Base-by-base conservation (phyloP, 2,888 invertebrate genomes). In the Chrysina gloriosa region DNA sequence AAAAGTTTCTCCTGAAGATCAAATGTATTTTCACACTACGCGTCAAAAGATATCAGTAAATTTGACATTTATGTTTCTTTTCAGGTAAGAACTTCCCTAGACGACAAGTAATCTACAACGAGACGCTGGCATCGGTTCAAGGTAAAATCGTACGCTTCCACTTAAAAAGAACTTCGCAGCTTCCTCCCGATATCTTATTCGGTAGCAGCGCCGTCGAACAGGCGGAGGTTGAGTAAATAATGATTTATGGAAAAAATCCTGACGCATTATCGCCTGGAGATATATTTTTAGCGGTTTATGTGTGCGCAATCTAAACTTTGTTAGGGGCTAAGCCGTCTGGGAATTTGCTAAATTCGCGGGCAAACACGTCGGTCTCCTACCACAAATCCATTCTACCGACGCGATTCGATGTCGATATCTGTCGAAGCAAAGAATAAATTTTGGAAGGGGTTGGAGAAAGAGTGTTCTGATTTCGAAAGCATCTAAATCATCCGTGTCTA, bases 271-370 rank as follows among this genome's bases (percentile, higher is more conserved):
- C 58, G 42, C 58, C 58, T 39, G 42, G 42, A 58, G 58, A 58
- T 58, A 58, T 42, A 58, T 58, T 58, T 56, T 58, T 58, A 58
- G 42, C 58, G 42, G 23, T 42, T 39, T 25, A 42, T 42, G 42
- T 58, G 58, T 42, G 42, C 58, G 23, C 42, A 58, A 58, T 58
- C 58, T 58, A 58, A 58, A 58, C 39, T 58, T 58, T 58, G 58
- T 58, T 58, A 42, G 58, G 58, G 58, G n/a, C 25, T 58, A 39
- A 27, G 9, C 58, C 58, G 58, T 58, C 25, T 23, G 58, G 58
- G 58, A 58, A 58, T 58, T 58, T 42, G 58, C 25, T 58, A 58
- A 25, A 58, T 58, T 58, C 39, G 36, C 29, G 29, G 19, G 9
- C 50, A 29, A 52, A 52, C 16, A n/a, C 50, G 29, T 9, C 1